Evolutionary conservation across 2,888 invertebrate genomes (phyloP).

Genomic region (Drosophila picticornis): DNA sequence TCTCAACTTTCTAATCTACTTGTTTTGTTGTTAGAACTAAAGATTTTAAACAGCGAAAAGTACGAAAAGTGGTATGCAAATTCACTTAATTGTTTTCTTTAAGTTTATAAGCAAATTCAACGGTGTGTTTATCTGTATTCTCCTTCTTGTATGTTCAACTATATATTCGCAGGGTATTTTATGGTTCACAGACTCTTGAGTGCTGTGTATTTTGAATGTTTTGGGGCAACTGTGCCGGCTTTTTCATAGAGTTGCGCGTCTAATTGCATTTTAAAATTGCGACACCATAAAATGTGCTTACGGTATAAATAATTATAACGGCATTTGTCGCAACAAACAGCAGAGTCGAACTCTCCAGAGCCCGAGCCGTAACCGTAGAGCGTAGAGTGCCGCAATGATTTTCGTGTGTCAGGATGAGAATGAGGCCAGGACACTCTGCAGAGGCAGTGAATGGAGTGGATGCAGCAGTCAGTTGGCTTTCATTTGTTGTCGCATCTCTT

Average conservation of each 20-base stretch:
- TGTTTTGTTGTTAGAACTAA: neutral
- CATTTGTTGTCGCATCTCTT: constrained; percentile 75
- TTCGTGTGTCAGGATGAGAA: constrained; percentile 61
- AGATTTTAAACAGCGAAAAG: neutral
- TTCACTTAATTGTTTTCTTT: neutral
- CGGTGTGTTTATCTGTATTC: neutral
- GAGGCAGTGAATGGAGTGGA: constrained; percentile 13
- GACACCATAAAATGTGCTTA: constrained; percentile 83
- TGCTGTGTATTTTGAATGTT: constrained; percentile 22
- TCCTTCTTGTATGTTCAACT: too few relatives aligned
- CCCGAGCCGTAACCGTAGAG: constrained; percentile 25
- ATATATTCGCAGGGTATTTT: constrained; percentile 24
- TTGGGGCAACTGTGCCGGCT: constrained; percentile 40
- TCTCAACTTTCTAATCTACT: neutral
- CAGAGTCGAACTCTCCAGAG: constrained; percentile 61
- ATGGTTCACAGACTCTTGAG: neutral
- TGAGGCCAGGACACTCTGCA: constrained; percentile 17
- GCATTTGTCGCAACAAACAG: constrained; percentile 79
- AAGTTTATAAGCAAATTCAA: neutral
- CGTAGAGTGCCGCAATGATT: constrained; percentile 69
- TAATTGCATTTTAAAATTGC: constrained; percentile 84
- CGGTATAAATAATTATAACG: constrained; percentile 83
- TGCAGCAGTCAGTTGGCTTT: constrained; percentile 55
- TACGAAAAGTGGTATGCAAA: neutral
- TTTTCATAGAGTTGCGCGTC: constrained; percentile 66